Evolutionary conservation across 2,888 invertebrate genomes (phyloP), one percentile per base, ranked within the genome.

Genomic region (Protonemura montana): DNA sequence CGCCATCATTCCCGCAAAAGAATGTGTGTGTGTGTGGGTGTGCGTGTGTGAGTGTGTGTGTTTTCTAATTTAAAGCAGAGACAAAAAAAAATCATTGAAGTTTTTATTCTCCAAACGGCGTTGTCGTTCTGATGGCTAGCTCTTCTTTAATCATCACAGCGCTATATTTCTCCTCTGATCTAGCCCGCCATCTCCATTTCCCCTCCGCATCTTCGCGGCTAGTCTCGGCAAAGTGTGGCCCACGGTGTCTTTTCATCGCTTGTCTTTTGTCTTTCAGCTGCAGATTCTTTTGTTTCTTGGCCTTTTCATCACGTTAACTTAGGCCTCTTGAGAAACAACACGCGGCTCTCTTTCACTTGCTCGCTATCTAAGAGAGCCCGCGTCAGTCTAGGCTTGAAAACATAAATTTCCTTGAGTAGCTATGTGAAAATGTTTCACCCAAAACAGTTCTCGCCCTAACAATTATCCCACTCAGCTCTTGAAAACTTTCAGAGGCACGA

Each of bases 251-350:
- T 84, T 29, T 84, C 59, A 84, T 27, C 84, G 76, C 84, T 84
- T 28, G 76, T 59, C 84, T 84, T 84, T 84, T 84, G 84, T 84
- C 84, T 84, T 76, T 41, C 83, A 26, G 28, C 83, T 25, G n/a
- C 59, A 28, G 83, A 83, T 83, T 84, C 84, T 84, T 84, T 84
- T 84, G 84, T 84, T 28, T 59, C 59, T 26, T 35, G 41, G 2
- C 83, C 29, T 30, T 84, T 84, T 84, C 84, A 84, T 84, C 84
- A 59, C 59, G 83, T 42, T 83, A 27, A 42, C 42, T 83, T 83
- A 42, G 25, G 10, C 83, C 76, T 25, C 76, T 84, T 76, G 84
- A 42, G n/a, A 83, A 42, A 29, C 29, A 78, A 26, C 26, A 29
- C 30, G n/a, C 82, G n/a, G 82, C 29, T 82, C 35, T 82, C 29